These are phyloP conservation scores for Sylvilagus floridanus DNA, from an alignment of 2,797 vertebrate species.

Conservation along the genomic window DNA sequence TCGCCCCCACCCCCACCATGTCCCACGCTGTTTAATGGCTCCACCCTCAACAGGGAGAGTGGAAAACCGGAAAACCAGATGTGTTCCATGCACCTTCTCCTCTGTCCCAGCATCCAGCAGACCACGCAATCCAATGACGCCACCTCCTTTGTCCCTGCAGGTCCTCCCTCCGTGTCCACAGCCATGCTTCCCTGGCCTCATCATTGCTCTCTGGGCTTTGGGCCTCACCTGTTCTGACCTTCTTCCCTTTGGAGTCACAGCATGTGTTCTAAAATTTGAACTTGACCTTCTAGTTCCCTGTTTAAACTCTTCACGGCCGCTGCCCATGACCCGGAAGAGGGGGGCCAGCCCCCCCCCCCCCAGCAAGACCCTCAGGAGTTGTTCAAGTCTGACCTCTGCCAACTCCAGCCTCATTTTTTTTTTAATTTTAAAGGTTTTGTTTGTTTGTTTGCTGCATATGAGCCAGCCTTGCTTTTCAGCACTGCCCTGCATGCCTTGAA, in stretches of 20 bases:
- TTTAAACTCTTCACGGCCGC: neutral
- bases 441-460: neutral
- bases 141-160: accelerated
- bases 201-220: neutral
- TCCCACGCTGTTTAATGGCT: neutral
- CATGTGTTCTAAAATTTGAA: neutral
- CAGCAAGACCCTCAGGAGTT: neutral
- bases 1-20: accelerated
- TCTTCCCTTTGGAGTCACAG: neutral
- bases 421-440: neutral
- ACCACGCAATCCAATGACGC: accelerated
- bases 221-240: neutral
- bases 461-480: neutral
- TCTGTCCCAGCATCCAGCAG: accelerated
- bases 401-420: neutral
- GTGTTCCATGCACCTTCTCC: neutral
- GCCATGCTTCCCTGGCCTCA: accelerated
- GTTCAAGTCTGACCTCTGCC: neutral
- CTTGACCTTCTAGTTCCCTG: neutral
- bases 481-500: neutral
- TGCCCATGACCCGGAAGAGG: neutral
- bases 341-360: neutral
- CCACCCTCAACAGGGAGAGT: neutral
- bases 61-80: neutral
- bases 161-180: neutral